Percentiles rank a stretch among this genome's conserved stretches.
Evolutionary conservation across 2,113 vertebrate species (phyloP).

Genomic region (Brienomyrus brachyistius): DNA sequence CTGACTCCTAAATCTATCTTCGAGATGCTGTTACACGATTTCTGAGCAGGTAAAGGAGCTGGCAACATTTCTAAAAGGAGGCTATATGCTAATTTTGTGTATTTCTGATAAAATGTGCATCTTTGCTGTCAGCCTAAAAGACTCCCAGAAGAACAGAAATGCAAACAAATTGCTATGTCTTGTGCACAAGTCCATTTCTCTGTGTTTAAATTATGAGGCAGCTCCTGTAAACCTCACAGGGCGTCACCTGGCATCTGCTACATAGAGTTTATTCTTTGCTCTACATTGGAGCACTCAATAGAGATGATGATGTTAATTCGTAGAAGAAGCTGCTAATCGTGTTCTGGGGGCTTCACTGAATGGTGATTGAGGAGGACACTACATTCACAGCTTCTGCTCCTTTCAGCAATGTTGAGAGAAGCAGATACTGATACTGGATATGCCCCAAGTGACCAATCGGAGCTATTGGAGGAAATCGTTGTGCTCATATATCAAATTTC

Average conservation of each 20-base stretch:
- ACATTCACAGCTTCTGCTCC: neutral
- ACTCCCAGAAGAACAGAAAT: neutral
- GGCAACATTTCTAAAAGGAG: neutral
- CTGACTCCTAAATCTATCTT: slow-evolving; percentile 36
- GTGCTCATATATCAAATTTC: neutral
- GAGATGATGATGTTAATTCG: neutral
- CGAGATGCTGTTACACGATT: slow-evolving; percentile 20
- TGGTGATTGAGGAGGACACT: neutral
- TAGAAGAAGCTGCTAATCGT: neutral
- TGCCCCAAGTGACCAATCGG: neutral
- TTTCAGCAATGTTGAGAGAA: neutral
- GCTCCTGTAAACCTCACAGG: neutral
- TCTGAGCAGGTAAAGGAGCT: slow-evolving; percentile 4
- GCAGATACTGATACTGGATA: neutral
- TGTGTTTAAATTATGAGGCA: neutral
- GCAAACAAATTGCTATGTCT: neutral
- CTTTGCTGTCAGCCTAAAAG: neutral
- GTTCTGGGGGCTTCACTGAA: neutral
- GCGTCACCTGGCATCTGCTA: neutral
- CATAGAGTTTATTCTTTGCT: neutral
- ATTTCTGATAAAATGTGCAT: neutral
- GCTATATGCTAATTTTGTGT: neutral
- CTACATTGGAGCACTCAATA: neutral
- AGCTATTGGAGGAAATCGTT: neutral
- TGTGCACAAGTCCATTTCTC: neutral